Conservation (phyloP, 2,888 invertebrate species). For the Alentia gelatinosa region DNA sequence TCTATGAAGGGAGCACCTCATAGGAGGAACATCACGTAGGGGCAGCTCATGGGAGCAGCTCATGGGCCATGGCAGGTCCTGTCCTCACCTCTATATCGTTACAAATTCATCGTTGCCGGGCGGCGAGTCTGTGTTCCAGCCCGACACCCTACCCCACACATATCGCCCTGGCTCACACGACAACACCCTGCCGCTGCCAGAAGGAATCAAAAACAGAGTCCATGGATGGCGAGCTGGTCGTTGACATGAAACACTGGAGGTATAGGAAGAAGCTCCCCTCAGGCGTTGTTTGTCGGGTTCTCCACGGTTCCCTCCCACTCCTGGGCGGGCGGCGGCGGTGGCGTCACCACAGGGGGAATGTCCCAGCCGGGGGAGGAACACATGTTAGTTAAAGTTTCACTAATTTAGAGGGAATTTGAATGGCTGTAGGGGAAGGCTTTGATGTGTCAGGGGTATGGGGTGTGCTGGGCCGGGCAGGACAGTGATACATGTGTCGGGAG, state of each 20-base stretch:
- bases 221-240: too few relatives aligned
- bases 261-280: neutral
- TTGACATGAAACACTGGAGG: neutral
- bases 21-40: too few relatives aligned
- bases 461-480: too few relatives aligned
- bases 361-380: neutral
- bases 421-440: neutral
- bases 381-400: neutral
- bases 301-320: neutral
- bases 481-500: too few relatives aligned
- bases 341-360: neutral
- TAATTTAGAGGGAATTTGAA: neutral
- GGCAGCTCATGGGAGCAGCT: too few relatives aligned
- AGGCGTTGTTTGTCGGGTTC: neutral
- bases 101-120: neutral
- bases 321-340: neutral
- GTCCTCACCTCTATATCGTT: constrained; percentile 11
- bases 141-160: too few relatives aligned
- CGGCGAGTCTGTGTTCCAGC: too few relatives aligned
- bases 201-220: too few relatives aligned
- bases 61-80: neutral
- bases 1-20: too few relatives aligned
- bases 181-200: too few relatives aligned
- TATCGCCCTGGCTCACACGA: too few relatives aligned
- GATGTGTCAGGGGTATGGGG: neutral